Percentiles rank a stretch among this genome's conserved stretches.
Evolutionary conservation across 2,113 vertebrate genomes (phyloP).

Genomic region (Pandion haliaetus): DNA sequence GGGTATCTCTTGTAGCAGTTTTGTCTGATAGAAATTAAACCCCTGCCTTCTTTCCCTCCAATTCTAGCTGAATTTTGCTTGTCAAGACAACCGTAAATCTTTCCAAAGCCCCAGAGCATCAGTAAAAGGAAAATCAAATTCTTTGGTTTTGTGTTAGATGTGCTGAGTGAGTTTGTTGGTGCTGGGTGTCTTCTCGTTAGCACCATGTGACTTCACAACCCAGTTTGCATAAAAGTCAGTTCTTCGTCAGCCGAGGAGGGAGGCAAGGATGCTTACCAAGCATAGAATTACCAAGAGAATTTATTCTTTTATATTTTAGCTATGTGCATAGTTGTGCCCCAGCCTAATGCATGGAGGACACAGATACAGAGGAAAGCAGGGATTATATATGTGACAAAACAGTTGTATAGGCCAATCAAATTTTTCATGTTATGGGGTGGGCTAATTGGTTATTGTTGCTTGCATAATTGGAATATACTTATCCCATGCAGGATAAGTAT

Average conservation of each 20-base stretch:
- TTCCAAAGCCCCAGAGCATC: neutral
- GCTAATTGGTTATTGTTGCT: neutral
- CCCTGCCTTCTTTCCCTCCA: neutral
- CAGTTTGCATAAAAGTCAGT: neutral
- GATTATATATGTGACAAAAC: neutral
- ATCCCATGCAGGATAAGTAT: neutral
- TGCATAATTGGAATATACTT: rapidly evolving
- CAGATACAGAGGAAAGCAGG: neutral
- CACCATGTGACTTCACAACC: neutral
- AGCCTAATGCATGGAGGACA: too few relatives aligned
- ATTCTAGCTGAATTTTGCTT: neutral
- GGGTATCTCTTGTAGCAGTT: neutral
- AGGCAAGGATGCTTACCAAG: neutral
- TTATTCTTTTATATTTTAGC: neutral
- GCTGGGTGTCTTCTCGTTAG: neutral
- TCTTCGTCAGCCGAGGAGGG: neutral
- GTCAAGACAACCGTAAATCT: rapidly evolving
- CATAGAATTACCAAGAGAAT: neutral
- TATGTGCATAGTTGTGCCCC: neutral
- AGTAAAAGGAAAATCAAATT: neutral
- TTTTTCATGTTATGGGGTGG: neutral
- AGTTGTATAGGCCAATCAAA: neutral
- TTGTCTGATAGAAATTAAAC: neutral
- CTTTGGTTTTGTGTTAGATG: neutral
- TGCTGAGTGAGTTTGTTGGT: neutral